Evolutionary conservation across 2,888 invertebrate genomes (phyloP), one percentile per base, ranked within the genome.

Genomic region (Drosophila prostipennis): DNA sequence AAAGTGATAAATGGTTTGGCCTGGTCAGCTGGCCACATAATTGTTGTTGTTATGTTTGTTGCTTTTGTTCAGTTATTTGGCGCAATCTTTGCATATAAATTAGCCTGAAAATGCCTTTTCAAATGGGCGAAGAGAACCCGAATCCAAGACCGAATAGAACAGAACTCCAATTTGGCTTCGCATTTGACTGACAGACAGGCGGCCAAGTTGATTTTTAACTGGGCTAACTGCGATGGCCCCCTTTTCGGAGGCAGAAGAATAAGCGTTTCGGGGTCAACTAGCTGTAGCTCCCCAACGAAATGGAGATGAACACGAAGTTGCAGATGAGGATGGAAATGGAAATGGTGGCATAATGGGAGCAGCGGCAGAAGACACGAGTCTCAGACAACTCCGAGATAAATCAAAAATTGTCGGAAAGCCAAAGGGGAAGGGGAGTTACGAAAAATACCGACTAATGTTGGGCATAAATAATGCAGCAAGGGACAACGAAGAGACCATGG

Each of bases 1-100:
- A 76, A 68, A 86, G 78, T 84, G 83, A 84, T 84, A 82, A 87
- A 84, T 86, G 88, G 83, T 72, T 71, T 83, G 71, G 69, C 78
- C 76, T 16, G 76, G 70, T 85, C 83, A 72, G 63, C 36, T 51
- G 53, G 53, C 54, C 45, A 49, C 43, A 51, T 39, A 68, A 56
- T 68, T 45, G 51, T 58, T 69, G 37, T 51, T 71, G 65, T 6
- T 57, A 16, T 39, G 14, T 51, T 56, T 64, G 64, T 53, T 64
- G 57, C 45, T 49, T 67, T 68, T 61, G 64, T 73, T 54, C 70
- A 81, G 75, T 67, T 82, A 81, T 82, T 82, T 85, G 61, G 76
- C 72, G 65, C 59, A 60, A 68, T 64, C 74, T 79, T 82, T 76
- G 88, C 88, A 88, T 87, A 87, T 74, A 87, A 86, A 83, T 87